phyloP scores from a whole-genome alignment of 2,113 vertebrate species.

The Neopipo cinnamomea region DNA sequence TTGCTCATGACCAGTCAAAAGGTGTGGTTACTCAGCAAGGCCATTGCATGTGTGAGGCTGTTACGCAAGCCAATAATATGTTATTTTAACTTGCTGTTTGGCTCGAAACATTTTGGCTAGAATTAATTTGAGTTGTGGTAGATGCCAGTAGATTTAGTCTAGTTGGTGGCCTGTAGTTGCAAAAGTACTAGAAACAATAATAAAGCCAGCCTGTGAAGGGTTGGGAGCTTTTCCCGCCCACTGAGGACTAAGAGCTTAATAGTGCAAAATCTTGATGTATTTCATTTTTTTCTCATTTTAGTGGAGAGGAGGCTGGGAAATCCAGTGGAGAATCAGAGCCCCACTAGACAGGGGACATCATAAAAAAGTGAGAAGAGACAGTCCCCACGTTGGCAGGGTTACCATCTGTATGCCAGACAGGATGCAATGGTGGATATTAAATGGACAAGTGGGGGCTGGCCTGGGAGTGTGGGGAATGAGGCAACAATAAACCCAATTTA shows the following conservation, averaged over 20 bases:
- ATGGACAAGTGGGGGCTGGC: constrained; percentile 49
- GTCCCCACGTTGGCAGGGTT: background rate
- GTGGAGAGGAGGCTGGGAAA: background rate
- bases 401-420: background rate
- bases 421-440: constrained; percentile 31
- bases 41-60: background rate
- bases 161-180: background rate
- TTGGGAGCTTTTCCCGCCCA: background rate
- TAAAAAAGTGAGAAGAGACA: background rate
- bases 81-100: constrained; percentile 16
- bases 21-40: background rate
- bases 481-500: constrained; percentile 47
- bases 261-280: background rate
- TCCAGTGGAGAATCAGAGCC: background rate
- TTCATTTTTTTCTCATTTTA: background rate
- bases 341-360: background rate
- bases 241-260: background rate
- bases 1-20: background rate
- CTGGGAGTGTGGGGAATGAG: constrained; percentile 44
- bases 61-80: background rate
- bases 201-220: background rate
- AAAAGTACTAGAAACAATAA: constrained; percentile 7
- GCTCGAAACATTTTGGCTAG: background rate
- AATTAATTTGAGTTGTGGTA: constrained; percentile 28
- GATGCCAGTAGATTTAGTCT: background rate